Evolutionary conservation across 2,888 invertebrate genomes (phyloP).

Genomic region (Zygogramma bicolorata): DNA sequence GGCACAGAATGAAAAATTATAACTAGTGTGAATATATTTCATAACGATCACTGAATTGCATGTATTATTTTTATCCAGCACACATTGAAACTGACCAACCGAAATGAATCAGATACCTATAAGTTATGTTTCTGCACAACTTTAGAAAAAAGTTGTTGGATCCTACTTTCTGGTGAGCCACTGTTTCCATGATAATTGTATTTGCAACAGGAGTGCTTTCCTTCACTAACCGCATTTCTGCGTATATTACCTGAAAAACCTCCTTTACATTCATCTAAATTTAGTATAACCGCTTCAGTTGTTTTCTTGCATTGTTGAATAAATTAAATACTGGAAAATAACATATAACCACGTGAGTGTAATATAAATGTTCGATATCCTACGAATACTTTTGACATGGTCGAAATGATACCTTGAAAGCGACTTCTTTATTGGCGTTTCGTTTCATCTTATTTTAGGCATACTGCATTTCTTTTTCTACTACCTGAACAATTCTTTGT

Average conservation of each 20-base stretch:
- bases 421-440: constrained; percentile 22
- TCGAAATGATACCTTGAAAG: constrained; percentile 26
- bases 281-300: constrained; percentile 28
- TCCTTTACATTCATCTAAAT: background rate
- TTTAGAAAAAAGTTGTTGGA: no score
- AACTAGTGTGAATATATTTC: no score
- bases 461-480: background rate
- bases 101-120: no score
- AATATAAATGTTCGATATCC: constrained; percentile 19
- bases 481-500: no score
- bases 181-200: no score
- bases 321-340: constrained; percentile 32
- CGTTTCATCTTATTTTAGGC: constrained; percentile 9
- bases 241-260: background rate
- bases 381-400: background rate
- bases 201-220: background rate
- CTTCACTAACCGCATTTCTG: background rate
- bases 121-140: no score
- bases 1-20: no score
- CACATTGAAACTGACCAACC: no score
- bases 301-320: constrained; percentile 29
- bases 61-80: no score
- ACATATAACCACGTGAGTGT: constrained; percentile 17
- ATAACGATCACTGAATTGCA: no score
- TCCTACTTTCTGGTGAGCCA: no score